phyloP scores from a whole-genome alignment of 2,113 vertebrate species.

The Thermophis baileyi region DNA sequence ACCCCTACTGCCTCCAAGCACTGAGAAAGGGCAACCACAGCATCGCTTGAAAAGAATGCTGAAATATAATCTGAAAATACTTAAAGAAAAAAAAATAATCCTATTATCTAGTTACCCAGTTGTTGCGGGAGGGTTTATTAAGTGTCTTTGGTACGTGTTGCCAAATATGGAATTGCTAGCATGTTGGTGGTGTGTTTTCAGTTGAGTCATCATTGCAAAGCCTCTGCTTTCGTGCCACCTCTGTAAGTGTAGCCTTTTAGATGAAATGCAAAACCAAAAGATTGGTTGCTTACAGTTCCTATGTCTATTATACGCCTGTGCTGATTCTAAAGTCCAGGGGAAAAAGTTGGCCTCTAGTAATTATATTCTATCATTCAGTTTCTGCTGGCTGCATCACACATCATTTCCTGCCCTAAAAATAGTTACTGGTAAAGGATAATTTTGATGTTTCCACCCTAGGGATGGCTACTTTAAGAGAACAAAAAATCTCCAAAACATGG shows the following conservation, averaged over 20 bases:
- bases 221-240: conserved; percentile 36
- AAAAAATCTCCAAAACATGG: conserved; percentile 4
- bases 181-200: conserved; percentile 63
- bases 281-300: conserved; percentile 41
- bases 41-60: background rate
- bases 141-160: conserved; percentile 42
- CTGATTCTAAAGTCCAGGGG: conserved; percentile 27
- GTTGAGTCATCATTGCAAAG: conserved; percentile 59
- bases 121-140: conserved; percentile 17
- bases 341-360: conserved; percentile 42
- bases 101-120: conserved; percentile 21
- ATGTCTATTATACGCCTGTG: conserved; percentile 11
- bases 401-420: conserved; percentile 6
- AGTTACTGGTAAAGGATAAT: background rate
- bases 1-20: background rate
- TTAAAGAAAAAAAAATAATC: background rate
- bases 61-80: conserved; percentile 9
- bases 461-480: background rate
- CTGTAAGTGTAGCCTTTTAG: conserved; percentile 49
- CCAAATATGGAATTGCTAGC: conserved; percentile 41
- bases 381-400: background rate
- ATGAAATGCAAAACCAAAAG: conserved; percentile 58
- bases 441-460: background rate
- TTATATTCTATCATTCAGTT: background rate
- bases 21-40: background rate